Evolutionary conservation across 2,888 invertebrate genomes (phyloP).

Genomic region (Tetropium fuscum): DNA sequence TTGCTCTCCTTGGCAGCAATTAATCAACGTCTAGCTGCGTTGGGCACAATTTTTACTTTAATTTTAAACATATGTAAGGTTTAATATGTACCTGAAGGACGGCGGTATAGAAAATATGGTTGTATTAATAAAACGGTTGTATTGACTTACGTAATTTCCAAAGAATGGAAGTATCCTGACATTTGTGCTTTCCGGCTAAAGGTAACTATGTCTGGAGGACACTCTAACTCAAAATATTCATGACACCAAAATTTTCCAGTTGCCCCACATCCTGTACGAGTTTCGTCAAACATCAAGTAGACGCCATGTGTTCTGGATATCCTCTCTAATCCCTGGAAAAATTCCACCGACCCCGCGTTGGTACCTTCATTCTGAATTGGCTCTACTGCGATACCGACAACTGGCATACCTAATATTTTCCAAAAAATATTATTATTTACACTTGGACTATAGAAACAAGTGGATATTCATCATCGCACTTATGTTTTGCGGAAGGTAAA

Average conservation of each 20-base stretch:
- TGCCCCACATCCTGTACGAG: constrained; percentile 97
- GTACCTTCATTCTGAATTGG: constrained; percentile 97
- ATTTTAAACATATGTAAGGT: too few relatives aligned
- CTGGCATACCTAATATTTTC: constrained; percentile 62
- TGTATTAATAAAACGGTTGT: background rate
- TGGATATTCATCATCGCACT: too few relatives aligned
- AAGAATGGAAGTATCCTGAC: constrained; percentile 92
- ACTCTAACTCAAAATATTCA: constrained; percentile 88
- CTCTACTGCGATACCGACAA: constrained; percentile 90
- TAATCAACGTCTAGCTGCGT: too few relatives aligned
- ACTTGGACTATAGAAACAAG: too few relatives aligned
- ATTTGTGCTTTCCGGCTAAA: constrained; percentile 98
- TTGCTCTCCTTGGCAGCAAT: too few relatives aligned
- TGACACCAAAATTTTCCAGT: constrained; percentile 99
- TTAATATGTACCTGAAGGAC: too few relatives aligned
- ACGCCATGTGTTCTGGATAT: constrained; percentile 82
- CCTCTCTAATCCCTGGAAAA: constrained; percentile 86
- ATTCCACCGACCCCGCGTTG: constrained; percentile 88
- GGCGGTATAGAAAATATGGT: background rate
- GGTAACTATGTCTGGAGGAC: constrained; percentile 92
- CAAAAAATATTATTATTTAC: too few relatives aligned
- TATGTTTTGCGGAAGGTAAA: too few relatives aligned
- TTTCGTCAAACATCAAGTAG: constrained; percentile 93
- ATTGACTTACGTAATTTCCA: constrained; percentile 75
- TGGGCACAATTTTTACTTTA: too few relatives aligned